Conservation (phyloP, 1,140 invertebrate genomes). For the Apis florea region DNA sequence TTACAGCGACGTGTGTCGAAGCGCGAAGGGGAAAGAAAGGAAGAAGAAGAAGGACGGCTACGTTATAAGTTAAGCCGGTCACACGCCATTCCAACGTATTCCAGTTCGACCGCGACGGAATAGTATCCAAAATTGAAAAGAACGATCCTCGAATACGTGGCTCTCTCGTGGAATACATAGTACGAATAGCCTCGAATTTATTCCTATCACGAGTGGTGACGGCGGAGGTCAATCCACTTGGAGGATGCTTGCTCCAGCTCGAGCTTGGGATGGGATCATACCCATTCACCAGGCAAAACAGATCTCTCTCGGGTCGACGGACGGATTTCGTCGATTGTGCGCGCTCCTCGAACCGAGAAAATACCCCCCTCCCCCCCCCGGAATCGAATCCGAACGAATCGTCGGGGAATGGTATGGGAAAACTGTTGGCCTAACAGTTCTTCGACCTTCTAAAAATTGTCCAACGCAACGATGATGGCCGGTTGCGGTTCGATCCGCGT, state of each 20-base stretch:
- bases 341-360: slow-evolving; percentile 22
- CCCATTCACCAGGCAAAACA: slow-evolving; percentile 3
- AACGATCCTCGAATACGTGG: slow-evolving; percentile 10
- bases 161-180: neutral
- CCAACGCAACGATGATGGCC: neutral
- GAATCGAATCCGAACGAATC: slow-evolving; percentile 39
- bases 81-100: neutral
- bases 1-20: neutral
- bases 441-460: slow-evolving; percentile 11
- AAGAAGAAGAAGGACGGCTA: no score
- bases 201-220: slow-evolving; percentile 56
- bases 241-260: slow-evolving; percentile 51
- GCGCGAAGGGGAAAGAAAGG: neutral
- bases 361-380: no score
- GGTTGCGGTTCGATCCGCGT: neutral
- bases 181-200: slow-evolving; percentile 37
- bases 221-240: slow-evolving; percentile 49
- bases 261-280: slow-evolving; percentile 37
- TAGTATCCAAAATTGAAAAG: slow-evolving; percentile 7
- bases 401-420: slow-evolving; percentile 11
- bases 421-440: slow-evolving; percentile 28
- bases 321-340: slow-evolving; percentile 42
- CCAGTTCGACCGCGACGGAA: neutral
- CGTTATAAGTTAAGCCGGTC: neutral
- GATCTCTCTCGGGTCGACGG: neutral